These are phyloP conservation scores for Phaetusa simplex DNA, from an alignment of 2,113 vertebrate species.

Conservation along the genomic window DNA sequence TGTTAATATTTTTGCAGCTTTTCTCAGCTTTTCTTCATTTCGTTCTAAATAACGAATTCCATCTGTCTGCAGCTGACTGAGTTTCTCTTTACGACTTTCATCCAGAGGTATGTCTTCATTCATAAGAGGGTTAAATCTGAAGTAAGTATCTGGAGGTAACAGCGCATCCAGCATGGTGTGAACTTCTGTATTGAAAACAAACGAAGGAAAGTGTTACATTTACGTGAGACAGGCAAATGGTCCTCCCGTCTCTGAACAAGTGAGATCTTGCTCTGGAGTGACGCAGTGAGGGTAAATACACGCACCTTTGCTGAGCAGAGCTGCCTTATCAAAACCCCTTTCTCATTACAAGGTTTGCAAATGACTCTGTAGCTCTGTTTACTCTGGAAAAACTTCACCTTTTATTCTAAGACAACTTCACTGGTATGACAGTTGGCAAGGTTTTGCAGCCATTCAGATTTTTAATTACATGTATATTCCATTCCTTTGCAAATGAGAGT, in stretches of 20 bases:
- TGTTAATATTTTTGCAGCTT: constrained; percentile 82
- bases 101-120: constrained; percentile 91
- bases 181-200: constrained; percentile 83
- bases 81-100: constrained; percentile 91
- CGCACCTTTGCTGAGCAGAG: not conserved
- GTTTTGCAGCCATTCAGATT: not conserved
- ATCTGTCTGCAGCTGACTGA: constrained; percentile 85
- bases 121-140: constrained; percentile 95
- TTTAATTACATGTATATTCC: not conserved
- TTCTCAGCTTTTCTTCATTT: constrained; percentile 91
- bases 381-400: not conserved
- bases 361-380: not conserved
- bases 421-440: not conserved
- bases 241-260: not conserved
- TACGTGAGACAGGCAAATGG: not conserved
- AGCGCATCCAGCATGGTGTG: constrained; percentile 92
- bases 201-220: not conserved
- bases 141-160: constrained; percentile 88
- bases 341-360: not conserved
- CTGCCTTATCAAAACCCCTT: not conserved
- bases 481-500: not conserved
- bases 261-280: not conserved
- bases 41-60: constrained; percentile 87
- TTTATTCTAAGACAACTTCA: not conserved
- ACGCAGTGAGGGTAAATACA: not conserved